These are phyloP conservation scores for Thecocarcelia acutangulata DNA, from an alignment of 2,888 invertebrate genomes.

Conservation along the genomic window DNA sequence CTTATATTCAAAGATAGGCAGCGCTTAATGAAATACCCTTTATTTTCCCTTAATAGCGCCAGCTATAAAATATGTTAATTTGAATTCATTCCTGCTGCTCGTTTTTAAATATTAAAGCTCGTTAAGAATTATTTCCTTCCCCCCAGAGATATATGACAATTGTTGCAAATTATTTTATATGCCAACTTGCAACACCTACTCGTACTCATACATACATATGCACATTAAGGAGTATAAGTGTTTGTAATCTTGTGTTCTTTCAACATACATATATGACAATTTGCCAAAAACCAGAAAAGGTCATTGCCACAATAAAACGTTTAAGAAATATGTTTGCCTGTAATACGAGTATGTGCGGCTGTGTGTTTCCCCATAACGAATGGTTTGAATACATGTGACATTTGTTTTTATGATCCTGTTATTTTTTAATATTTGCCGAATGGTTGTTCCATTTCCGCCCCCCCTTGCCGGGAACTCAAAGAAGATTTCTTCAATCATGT, in stretches of 20 bases:
- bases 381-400: constrained; percentile 72
- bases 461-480: background rate
- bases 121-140: constrained; percentile 36
- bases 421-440: constrained; percentile 12
- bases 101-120: background rate
- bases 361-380: constrained; percentile 54
- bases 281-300: constrained; percentile 58
- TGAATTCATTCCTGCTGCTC: too few species aligned
- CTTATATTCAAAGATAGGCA: too few species aligned
- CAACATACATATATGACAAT: constrained; percentile 37
- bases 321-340: constrained; percentile 2
- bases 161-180: constrained; percentile 65
- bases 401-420: constrained; percentile 74
- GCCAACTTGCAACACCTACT: constrained; percentile 60
- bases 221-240: background rate
- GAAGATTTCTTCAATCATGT: constrained; percentile 72
- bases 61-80: too few species aligned
- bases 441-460: constrained; percentile 22
- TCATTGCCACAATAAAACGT: constrained; percentile 59
- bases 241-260: constrained; percentile 2
- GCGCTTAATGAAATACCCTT: too few species aligned
- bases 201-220: constrained; percentile 26
- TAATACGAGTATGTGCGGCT: constrained; percentile 39
- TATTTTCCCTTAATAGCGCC: too few species aligned
- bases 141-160: constrained; percentile 52